Conservation (phyloP, 2,797 vertebrate species). For the Lophura swinhoii region DNA sequence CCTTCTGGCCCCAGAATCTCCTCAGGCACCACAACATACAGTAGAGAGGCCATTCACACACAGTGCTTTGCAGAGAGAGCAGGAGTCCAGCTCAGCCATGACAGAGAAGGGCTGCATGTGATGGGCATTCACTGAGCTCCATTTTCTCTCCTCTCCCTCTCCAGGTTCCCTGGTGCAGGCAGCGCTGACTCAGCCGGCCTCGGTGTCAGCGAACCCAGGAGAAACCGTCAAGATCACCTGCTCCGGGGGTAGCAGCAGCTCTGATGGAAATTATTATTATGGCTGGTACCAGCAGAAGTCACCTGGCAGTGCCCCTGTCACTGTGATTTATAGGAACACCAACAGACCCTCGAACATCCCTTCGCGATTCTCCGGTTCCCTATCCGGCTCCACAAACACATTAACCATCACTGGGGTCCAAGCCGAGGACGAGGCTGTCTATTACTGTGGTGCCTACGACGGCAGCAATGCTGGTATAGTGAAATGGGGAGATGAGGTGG, state of each 20-base stretch:
- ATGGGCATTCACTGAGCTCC: not conserved
- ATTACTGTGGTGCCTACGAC: not conserved
- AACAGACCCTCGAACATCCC: not conserved
- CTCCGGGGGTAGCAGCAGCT: not conserved
- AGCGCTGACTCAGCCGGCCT: accelerated
- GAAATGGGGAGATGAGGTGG: not conserved
- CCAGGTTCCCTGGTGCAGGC: not conserved
- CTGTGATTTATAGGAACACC: too few relatives aligned
- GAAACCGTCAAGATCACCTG: accelerated
- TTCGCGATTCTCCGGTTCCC: not conserved
- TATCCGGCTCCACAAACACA: not conserved
- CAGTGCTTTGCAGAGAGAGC: too few relatives aligned
- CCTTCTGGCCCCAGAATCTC: too few relatives aligned
- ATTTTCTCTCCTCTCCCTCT: not conserved
- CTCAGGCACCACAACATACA: too few relatives aligned
- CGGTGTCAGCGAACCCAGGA: accelerated
- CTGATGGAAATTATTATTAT: too few relatives aligned
- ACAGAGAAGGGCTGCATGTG: too few relatives aligned
- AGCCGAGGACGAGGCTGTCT: too few relatives aligned
- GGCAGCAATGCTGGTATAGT: not conserved
- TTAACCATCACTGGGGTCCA: not conserved
- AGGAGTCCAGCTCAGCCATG: too few relatives aligned
- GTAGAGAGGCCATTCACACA: too few relatives aligned
- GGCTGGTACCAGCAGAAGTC: not conserved
- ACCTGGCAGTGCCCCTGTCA: too few relatives aligned